phyloP scores from a whole-genome alignment of 2,797 vertebrate species.

The Spondyliosoma cantharus region DNA sequence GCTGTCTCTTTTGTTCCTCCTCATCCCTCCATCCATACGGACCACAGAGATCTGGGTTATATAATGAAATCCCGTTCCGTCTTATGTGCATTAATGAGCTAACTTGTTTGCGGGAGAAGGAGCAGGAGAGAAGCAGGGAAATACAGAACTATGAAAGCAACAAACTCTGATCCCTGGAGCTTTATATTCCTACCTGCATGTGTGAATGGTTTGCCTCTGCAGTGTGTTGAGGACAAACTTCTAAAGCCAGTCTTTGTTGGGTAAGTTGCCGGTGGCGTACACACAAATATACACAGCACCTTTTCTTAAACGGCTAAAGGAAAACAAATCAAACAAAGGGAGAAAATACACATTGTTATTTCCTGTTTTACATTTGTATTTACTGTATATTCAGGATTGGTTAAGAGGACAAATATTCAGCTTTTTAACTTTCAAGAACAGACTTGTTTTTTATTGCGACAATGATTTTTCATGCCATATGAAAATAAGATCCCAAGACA shows the following conservation, averaged over 20 bases:
- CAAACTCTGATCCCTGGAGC: constrained; percentile 22
- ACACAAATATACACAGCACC: background rate
- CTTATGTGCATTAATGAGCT: constrained; percentile 58
- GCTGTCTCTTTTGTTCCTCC: constrained; percentile 2
- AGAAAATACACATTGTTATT: background rate
- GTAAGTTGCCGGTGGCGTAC: background rate
- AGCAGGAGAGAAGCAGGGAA: constrained; percentile 14
- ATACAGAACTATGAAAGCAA: constrained; percentile 29
- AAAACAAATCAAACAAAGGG: background rate
- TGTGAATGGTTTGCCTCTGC: constrained; percentile 13
- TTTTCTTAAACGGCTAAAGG: background rate
- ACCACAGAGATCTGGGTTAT: constrained; percentile 25
- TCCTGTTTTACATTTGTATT: background rate
- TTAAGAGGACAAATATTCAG: background rate
- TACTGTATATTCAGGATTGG: background rate
- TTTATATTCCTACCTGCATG: constrained; percentile 6
- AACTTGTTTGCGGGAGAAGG: constrained; percentile 31
- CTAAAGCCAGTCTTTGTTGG: background rate
- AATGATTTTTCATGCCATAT: background rate
- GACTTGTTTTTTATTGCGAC: constrained; percentile 8
- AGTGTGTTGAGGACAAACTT: constrained; percentile 3
- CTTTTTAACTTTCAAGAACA: background rate
- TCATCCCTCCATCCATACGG: constrained; percentile 21
- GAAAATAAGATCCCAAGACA: background rate
- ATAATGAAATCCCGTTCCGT: constrained; percentile 38